Base-by-base conservation (phyloP, 2,113 vertebrate species). In the Microcebus jonahi region DNA sequence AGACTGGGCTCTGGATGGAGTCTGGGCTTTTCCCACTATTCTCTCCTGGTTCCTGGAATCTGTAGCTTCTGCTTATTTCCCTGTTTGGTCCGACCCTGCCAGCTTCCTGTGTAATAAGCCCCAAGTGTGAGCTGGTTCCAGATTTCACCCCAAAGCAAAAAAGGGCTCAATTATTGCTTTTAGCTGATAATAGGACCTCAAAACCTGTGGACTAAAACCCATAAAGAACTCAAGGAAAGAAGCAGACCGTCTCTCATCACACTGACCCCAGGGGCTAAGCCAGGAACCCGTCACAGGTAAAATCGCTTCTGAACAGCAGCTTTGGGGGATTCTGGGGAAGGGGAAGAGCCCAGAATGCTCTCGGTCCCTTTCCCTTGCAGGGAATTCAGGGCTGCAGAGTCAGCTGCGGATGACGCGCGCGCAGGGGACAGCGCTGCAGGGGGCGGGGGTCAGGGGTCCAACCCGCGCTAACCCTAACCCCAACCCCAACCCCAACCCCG, bases 1-100 rank as follows among this genome's bases (percentile, higher is more conserved):
- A 31, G 76, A 65, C 0, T 8, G 42, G n/a, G 36, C 34, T 21
- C 71, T 5, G 0, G 7, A 10, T 5, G 0, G 7, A 10, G 65
- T 21, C 45, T n/a, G 6, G 59, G 18, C n/a, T 57, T 42, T 6
- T 1, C 0, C 21, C 68, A 2, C 36, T 14, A 0, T 21, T 1
- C 25, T 36, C 29, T 7, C 0, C 45, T 10, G 42, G 15, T 18
- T 50, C 36, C 39, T 4, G 18, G 21, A 15, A 14, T 10, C 75
- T 8, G 0, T 4, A 0, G 5, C 59, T 48, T 25, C 39, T 8
- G 29, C 42, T 5, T 3, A 12, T 20, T 45, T 2, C 42, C 53
- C 31, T n/a, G 8, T 12, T 18, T 3, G 50, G 59, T 14, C 59
- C 27, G 34, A 34, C 3, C 11, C 75, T 42, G 5, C 8, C 25